phyloP scores from a whole-genome alignment of 2,888 invertebrate species.

The Teleiodes luculella region DNA sequence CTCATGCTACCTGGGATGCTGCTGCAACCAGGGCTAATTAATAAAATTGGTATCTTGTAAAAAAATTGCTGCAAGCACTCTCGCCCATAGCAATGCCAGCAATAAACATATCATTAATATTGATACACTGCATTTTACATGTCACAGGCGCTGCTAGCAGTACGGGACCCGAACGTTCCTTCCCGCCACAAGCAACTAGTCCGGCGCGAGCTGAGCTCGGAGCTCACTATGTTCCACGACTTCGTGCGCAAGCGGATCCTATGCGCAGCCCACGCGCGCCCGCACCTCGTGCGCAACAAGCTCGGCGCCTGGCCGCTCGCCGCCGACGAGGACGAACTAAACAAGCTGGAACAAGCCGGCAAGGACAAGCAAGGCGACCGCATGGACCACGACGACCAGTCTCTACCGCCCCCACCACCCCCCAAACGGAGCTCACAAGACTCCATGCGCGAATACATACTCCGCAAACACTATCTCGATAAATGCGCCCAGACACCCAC shows the following conservation, averaged over 20 bases:
- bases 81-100: too few relatives aligned
- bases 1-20: too few relatives aligned
- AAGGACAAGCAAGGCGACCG: constrained; percentile 41
- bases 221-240: constrained; percentile 81
- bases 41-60: too few relatives aligned
- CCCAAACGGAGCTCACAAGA: constrained; percentile 64
- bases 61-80: too few relatives aligned
- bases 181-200: constrained; percentile 80
- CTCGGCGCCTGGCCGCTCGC: constrained; percentile 71
- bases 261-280: constrained; percentile 75
- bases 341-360: constrained; percentile 51
- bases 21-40: too few relatives aligned
- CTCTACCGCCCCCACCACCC: constrained; percentile 64
- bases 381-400: constrained; percentile 37
- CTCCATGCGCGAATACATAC: constrained; percentile 79
- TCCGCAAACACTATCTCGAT: constrained; percentile 78
- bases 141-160: constrained; percentile 74
- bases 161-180: constrained; percentile 75
- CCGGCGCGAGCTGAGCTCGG: constrained; percentile 81
- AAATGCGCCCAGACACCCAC: constrained; percentile 62
- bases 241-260: constrained; percentile 81
- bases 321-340: constrained; percentile 58
- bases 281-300: constrained; percentile 77
- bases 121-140: constrained; percentile 3
- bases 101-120: too few relatives aligned